Conservation (phyloP, 2,113 vertebrate genomes). For the Cyanoderma ruficeps region DNA sequence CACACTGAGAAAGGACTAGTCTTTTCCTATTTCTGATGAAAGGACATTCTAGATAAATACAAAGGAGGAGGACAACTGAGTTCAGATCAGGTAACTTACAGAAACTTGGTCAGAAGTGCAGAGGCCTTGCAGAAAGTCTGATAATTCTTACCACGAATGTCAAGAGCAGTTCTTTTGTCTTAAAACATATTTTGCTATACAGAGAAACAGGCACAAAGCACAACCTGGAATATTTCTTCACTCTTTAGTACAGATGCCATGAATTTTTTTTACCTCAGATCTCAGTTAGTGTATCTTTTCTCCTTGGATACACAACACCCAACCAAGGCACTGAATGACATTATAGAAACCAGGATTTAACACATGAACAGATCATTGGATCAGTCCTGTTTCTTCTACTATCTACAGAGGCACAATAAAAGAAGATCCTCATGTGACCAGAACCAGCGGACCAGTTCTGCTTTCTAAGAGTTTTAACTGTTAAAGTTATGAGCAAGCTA, state of each 20-base stretch:
- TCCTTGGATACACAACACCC: neutral
- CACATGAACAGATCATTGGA: fast-evolving
- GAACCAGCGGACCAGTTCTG: neutral
- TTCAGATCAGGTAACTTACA: fast-evolving
- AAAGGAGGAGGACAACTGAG: neutral
- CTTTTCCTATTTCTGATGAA: neutral
- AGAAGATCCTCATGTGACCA: neutral
- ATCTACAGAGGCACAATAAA: neutral
- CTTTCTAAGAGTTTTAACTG: neutral
- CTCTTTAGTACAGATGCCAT: neutral
- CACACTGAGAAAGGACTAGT: neutral
- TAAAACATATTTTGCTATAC: neutral
- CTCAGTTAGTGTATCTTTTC: neutral
- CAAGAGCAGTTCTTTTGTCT: neutral
- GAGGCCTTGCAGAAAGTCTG: neutral
- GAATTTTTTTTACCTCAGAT: neutral
- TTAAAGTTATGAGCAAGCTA: neutral
- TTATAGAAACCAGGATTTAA: neutral
- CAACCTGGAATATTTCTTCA: neutral
- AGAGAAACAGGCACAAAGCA: neutral
- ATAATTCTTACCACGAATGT: neutral
- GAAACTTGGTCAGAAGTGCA: neutral
- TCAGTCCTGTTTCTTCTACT: neutral
- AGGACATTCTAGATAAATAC: neutral
- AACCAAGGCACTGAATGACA: neutral